Percentiles rank a stretch among this genome's conserved stretches.
Conservation (phyloP, 2,888 invertebrate genomes). For the Pterostichus madidus region DNA sequence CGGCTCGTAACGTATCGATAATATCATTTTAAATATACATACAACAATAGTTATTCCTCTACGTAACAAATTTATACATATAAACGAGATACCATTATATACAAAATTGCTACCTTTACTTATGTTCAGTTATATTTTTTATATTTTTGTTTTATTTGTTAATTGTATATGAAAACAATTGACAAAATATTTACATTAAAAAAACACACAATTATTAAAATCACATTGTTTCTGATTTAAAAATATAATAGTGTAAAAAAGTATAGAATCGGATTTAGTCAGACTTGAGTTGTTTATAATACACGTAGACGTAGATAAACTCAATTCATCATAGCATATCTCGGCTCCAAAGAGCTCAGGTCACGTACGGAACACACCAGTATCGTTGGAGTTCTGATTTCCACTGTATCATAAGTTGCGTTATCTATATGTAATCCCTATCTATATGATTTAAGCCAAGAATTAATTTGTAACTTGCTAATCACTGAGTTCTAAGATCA, state of each 20-base stretch:
- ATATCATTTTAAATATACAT: slow-evolving; percentile 50
- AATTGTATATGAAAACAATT: slow-evolving; percentile 37
- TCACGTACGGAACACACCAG: slow-evolving; percentile 53
- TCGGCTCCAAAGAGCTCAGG: neutral
- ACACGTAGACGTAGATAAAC: slow-evolving; percentile 41
- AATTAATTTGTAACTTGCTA: slow-evolving; percentile 67
- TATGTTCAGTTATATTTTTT: slow-evolving; percentile 27
- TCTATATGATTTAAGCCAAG: slow-evolving; percentile 66
- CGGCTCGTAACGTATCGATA: slow-evolving; percentile 51
- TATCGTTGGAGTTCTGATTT: slow-evolving; percentile 63
- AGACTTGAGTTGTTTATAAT: slow-evolving; percentile 18
- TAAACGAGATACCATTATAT: slow-evolving; percentile 47
- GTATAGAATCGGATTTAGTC: slow-evolving; percentile 37
- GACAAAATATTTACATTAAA: slow-evolving; percentile 53
- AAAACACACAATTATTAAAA: slow-evolving; percentile 18
- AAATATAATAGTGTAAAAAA: slow-evolving; percentile 40
- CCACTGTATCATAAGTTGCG: slow-evolving; percentile 61
- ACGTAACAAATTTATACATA: slow-evolving; percentile 51
- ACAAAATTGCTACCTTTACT: slow-evolving; percentile 45
- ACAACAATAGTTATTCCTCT: slow-evolving; percentile 48
- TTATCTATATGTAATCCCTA: slow-evolving; percentile 65
- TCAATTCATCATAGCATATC: slow-evolving; percentile 27
- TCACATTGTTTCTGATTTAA: slow-evolving; percentile 47
- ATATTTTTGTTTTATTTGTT: slow-evolving; percentile 38
- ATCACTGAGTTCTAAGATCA: slow-evolving; percentile 65